Evolutionary conservation across 2,113 vertebrate genomes (phyloP).

Genomic region (Bambusicola thoracicus): DNA sequence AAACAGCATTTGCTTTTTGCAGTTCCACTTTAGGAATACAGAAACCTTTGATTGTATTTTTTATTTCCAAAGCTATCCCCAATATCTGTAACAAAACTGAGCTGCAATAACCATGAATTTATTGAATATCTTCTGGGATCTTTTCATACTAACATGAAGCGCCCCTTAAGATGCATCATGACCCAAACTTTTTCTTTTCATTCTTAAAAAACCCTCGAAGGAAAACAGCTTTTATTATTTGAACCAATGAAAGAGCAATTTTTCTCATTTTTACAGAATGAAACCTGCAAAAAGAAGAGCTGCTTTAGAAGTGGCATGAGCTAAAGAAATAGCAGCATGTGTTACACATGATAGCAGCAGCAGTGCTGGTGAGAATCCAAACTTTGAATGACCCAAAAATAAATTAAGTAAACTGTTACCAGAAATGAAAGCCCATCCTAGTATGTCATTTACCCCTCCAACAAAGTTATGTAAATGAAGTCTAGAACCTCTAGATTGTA

Average conservation of each 20-base stretch:
- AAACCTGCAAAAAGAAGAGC: constrained; percentile 5
- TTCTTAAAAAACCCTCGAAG: not conserved
- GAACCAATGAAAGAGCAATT: not conserved
- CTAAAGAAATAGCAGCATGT: not conserved
- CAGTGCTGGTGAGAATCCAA: not conserved
- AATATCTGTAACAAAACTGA: not conserved
- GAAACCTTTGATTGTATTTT: not conserved
- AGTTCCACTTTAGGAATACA: not conserved
- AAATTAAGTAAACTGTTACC: not conserved
- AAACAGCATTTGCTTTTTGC: not conserved
- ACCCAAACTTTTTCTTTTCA: not conserved
- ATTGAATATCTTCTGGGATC: not conserved
- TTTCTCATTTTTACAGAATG: not conserved
- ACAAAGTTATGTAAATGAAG: not conserved
- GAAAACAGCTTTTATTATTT: not conserved
- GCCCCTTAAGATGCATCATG: not conserved
- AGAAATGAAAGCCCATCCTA: not conserved
- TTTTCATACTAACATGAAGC: not conserved
- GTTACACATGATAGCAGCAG: not conserved
- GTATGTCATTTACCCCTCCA: not conserved
- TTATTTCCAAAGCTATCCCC: not conserved
- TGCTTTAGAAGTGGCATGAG: not conserved
- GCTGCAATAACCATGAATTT: not conserved
- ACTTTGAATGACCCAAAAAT: not conserved
- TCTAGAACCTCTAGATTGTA: not conserved